Base-by-base conservation (phyloP, 2,888 invertebrate genomes). In the Xestia rhomboidea region DNA sequence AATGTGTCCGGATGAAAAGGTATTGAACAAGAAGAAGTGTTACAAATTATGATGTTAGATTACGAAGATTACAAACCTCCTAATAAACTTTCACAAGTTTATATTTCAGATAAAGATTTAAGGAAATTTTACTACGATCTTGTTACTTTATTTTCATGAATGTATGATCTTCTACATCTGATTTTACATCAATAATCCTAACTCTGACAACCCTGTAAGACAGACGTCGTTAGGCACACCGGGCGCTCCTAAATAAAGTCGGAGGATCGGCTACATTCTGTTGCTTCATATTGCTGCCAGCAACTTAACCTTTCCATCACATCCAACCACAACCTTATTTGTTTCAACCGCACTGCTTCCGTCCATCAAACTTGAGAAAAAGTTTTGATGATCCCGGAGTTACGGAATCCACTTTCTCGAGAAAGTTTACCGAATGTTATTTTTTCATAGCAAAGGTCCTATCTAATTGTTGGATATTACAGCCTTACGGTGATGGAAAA, bases 191-290 rank as follows among this genome's bases (percentile, higher is more conserved):
- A 41, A 46, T 64, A 54, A n/a, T 18, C 24, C 34, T 2, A 0
- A 7, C 1, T 54, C 34, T 63, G 82, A 7, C 85, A 87, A n/a
- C 87, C 88, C 88, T 88, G 68, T 7, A 13, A 70, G 68, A 72
- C 73, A 79, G 78, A 77, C 79, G 51, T 89, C 89, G 89, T 89
- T 89, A 89, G 71, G 63, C 81, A 74, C 89, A 89, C 87, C 89
- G 82, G 89, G 83, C 73, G 89, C 85, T 82, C 72, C 76, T 89
- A 88, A 87, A 88, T 89, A 89, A 87, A 86, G 84, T 82, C 79
- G 27, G 85, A 81, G 77, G 81, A 87, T 86, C 72, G 81, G 75
- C 78, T 72, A 74, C 84, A 78, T 81, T 78, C 76, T 82, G 87
- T 76, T 75, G 81, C 81, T 88, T 81, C 88, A 88, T 83, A 79